Conservation (phyloP, 2,113 vertebrate species). For the Sinocyclocheilus anophthalmus region DNA sequence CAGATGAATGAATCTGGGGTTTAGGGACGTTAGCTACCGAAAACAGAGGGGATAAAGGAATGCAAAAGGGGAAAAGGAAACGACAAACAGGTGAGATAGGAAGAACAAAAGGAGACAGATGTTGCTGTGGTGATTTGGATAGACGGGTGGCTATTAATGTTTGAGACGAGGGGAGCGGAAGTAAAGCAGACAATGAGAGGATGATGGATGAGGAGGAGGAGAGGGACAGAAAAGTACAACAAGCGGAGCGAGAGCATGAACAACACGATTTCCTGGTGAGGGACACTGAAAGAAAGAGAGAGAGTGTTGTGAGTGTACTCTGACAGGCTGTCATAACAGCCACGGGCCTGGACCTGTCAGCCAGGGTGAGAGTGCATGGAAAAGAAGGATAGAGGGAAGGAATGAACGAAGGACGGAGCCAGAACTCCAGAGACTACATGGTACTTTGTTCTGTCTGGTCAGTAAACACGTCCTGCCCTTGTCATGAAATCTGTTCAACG, state of each 20-base stretch:
- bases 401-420: constrained; percentile 60
- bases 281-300: constrained; percentile 52
- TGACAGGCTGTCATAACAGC: constrained; percentile 73
- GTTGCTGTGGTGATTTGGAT: constrained; percentile 58
- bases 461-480: constrained; percentile 18
- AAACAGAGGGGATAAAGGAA: constrained; percentile 32
- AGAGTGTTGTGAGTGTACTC: constrained; percentile 60
- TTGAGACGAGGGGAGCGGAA: constrained; percentile 64
- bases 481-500: constrained; percentile 5
- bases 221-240: constrained; percentile 53
- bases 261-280: constrained; percentile 44
- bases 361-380: constrained; percentile 54
- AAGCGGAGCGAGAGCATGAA: constrained; percentile 51
- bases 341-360: constrained; percentile 60
- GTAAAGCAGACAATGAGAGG: constrained; percentile 61
- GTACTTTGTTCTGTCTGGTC: constrained; percentile 30
- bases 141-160: constrained; percentile 64
- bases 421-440: constrained; percentile 37
- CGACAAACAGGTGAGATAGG: constrained; percentile 50
- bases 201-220: constrained; percentile 61
- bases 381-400: constrained; percentile 54
- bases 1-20: constrained; percentile 66
- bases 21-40: constrained; percentile 60
- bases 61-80: constrained; percentile 42
- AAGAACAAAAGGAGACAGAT: constrained; percentile 57